A percentile compares a stretch with the other conserved stretches of the same genome.
Evolutionary conservation across 1,140 invertebrate species (phyloP).

Genomic region (Calosoma granatense): DNA sequence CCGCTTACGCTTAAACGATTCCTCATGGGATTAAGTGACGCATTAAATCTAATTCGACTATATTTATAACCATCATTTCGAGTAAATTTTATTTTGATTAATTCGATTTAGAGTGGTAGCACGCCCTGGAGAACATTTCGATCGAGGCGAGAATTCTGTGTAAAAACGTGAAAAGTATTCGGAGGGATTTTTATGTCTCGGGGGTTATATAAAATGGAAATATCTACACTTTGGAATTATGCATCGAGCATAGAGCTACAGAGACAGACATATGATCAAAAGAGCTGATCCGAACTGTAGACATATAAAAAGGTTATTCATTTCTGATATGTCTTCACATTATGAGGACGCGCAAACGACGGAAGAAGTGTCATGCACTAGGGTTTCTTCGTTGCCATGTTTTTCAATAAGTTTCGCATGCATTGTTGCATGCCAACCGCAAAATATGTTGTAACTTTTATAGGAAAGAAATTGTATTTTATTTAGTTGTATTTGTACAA

Average conservation of each 20-base stretch:
- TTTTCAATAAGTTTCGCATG: too few species aligned
- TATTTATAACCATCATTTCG: too few species aligned
- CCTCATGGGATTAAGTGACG: too few species aligned
- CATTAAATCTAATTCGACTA: too few species aligned
- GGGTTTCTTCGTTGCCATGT: too few species aligned
- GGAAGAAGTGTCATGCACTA: too few species aligned
- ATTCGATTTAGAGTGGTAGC: too few species aligned
- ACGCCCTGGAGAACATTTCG: not conserved
- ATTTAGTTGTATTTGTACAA: not conserved
- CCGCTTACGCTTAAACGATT: too few species aligned
- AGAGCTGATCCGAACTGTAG: not conserved
- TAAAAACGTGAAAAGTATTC: constrained; percentile 3
- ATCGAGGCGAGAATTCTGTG: not conserved
- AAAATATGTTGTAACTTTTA: not conserved
- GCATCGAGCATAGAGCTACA: not conserved
- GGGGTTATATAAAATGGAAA: constrained; percentile 3
- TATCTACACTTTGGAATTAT: constrained; percentile 6
- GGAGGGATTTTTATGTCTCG: not conserved
- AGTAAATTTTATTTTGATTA: too few species aligned
- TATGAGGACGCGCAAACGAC: not conserved
- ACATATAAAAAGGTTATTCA: constrained; percentile 4
- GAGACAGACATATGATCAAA: constrained; percentile 4
- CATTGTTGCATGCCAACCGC: too few species aligned
- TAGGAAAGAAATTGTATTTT: not conserved
- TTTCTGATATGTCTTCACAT: not conserved